Percentiles rank a stretch among this genome's conserved stretches.
These are phyloP conservation scores for Cephus pulcher DNA, from an alignment of 2,888 invertebrate genomes.

Conservation along the genomic window DNA sequence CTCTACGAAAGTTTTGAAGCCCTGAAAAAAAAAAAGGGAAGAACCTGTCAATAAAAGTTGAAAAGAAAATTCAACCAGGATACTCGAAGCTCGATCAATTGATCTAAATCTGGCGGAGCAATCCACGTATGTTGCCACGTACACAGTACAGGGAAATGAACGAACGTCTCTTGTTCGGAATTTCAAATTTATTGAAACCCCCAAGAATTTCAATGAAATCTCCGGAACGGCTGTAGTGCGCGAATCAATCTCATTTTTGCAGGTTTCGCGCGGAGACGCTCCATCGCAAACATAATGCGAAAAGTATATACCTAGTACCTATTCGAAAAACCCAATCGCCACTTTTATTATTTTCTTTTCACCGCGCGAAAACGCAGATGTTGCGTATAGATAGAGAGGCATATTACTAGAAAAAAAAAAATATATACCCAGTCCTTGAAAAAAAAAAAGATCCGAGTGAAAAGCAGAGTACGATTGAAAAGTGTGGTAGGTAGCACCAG, in stretches of 20 bases:
- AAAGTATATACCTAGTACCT: background rate
- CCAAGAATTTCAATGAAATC: slow-evolving; percentile 9
- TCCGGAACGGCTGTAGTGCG: slow-evolving; percentile 1
- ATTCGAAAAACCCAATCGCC: slow-evolving; percentile 18
- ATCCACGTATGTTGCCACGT: background rate
- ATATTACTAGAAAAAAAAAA: background rate
- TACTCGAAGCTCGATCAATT: background rate
- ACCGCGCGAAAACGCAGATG: background rate
- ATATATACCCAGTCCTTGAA: background rate
- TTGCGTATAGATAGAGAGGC: background rate
- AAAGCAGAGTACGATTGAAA: background rate
- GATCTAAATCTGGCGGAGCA: background rate
- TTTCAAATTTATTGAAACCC: slow-evolving; percentile 9
- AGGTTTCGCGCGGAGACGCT: background rate
- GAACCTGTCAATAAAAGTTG: background rate
- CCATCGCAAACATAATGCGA: background rate
- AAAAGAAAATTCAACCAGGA: background rate
- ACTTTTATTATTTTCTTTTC: slow-evolving; percentile 24
- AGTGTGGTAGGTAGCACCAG: background rate
- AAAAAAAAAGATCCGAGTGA: background rate
- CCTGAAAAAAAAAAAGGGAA: too few species aligned
- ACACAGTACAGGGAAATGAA: background rate
- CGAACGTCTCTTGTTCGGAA: background rate
- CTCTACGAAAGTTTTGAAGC: too few species aligned
- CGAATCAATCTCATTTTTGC: slow-evolving; percentile 18